phyloP scores from a whole-genome alignment of 2,888 invertebrate genomes.

The Eueremaeus valkanovi region DNA sequence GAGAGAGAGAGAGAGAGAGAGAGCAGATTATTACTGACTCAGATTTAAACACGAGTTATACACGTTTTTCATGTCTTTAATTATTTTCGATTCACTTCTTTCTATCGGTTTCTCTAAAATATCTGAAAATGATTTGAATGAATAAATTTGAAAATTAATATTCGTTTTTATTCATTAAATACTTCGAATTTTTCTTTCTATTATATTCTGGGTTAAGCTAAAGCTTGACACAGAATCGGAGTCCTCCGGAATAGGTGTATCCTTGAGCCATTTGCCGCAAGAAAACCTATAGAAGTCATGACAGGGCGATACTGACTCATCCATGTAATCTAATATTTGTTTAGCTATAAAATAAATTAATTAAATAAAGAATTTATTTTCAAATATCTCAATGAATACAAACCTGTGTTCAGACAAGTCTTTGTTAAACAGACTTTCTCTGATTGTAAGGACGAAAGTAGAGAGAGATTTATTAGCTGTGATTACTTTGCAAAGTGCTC shows the following conservation, averaged over 20 bases:
- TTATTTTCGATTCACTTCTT: not conserved
- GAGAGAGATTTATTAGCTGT: no score
- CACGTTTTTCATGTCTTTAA: not conserved
- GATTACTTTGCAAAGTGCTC: no score
- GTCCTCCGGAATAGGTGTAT: not conserved
- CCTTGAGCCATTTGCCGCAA: not conserved
- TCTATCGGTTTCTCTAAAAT: not conserved
- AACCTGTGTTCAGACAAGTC: not conserved
- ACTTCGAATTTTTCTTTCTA: not conserved
- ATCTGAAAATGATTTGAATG: not conserved
- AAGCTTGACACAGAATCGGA: not conserved
- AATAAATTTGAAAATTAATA: not conserved
- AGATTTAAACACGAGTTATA: slow-evolving; percentile 19
- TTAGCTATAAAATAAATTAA: not conserved
- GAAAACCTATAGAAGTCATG: slow-evolving; percentile 11
- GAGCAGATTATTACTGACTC: not conserved
- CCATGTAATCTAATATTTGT: not conserved
- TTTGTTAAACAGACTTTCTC: not conserved
- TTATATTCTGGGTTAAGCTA: not conserved
- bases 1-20: no score
- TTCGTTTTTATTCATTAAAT: not conserved
- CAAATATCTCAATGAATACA: not conserved
- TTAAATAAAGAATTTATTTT: not conserved
- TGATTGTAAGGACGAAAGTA: no score
- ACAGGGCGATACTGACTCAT: slow-evolving; percentile 4